A percentile compares a stretch with the other conserved stretches of the same genome.
phyloP scores from a whole-genome alignment of 2,113 vertebrate genomes.

The Scopus umbretta region DNA sequence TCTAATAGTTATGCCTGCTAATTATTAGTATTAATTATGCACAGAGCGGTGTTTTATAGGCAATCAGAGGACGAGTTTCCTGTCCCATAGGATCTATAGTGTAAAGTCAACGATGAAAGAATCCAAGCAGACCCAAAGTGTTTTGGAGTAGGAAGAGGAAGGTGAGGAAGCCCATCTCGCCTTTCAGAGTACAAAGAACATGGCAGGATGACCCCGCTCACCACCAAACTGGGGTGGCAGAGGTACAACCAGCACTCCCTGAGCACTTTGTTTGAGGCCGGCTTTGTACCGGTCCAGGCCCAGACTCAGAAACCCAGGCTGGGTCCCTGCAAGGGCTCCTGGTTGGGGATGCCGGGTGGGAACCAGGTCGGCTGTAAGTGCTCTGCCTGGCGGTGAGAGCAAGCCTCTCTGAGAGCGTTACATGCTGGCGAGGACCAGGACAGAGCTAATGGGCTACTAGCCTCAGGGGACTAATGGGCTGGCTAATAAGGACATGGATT shows the following conservation, averaged over 20 bases:
- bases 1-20: not conserved
- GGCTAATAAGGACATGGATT: conserved; percentile 45
- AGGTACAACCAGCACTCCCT: not conserved
- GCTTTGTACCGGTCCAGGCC: rapidly evolving
- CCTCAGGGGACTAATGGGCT: conserved; percentile 29
- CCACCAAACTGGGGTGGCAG: rapidly evolving
- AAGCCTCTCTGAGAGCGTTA: not conserved
- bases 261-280: not conserved
- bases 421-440: not conserved
- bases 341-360: not conserved
- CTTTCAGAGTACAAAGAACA: not conserved
- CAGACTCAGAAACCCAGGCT: not conserved
- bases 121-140: not conserved
- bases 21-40: not conserved
- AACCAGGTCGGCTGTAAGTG: rapidly evolving
- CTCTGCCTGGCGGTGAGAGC: rapidly evolving
- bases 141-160: not conserved
- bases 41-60: not conserved
- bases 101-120: not conserved
- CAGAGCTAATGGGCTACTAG: conserved; percentile 34
- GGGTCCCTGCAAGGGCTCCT: not conserved
- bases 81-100: not conserved
- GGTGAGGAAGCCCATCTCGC: not conserved
- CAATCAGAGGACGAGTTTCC: not conserved
- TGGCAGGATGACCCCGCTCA: rapidly evolving